Conservation (phyloP, 1,140 invertebrate genomes). For the Diorhabda carinulata region DNA sequence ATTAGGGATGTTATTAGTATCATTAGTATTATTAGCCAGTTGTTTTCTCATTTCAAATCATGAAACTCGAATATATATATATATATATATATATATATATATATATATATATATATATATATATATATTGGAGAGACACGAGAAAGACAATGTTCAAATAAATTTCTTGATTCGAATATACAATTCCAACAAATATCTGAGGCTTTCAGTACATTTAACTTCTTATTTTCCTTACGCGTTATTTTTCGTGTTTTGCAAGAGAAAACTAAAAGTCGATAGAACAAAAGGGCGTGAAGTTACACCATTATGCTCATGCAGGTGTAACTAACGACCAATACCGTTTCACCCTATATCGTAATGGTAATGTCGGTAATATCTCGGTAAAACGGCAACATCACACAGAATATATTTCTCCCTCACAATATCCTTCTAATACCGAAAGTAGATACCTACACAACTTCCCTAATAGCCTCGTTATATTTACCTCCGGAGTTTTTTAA, state of each 20-base stretch:
- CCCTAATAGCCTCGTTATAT: not conserved
- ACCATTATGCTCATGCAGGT: not conserved
- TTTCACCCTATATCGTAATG: not conserved
- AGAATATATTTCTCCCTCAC: not conserved
- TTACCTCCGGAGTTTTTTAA: not conserved
- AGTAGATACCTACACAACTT: not conserved
- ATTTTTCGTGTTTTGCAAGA: not conserved
- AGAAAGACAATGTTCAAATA: no score
- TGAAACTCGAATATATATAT: no score
- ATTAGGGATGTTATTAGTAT: no score
- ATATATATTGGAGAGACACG: no score
- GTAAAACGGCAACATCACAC: not conserved
- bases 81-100: no score
- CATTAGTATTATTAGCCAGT: no score
- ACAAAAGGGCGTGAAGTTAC: not conserved
- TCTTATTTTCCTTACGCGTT: not conserved
- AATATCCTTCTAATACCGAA: not conserved
- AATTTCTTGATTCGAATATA: no score
- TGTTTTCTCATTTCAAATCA: no score
- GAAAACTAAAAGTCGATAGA: constrained; percentile 2
- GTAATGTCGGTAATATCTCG: constrained; percentile 2
- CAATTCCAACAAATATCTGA: not conserved
- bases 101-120: no score
- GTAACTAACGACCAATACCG: not conserved
- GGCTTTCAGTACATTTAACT: constrained; percentile 1